Evolutionary conservation across 2,888 invertebrate species (phyloP), one percentile per base, ranked within the genome.

Genomic region (Trissonchulus latispiculum): DNA sequence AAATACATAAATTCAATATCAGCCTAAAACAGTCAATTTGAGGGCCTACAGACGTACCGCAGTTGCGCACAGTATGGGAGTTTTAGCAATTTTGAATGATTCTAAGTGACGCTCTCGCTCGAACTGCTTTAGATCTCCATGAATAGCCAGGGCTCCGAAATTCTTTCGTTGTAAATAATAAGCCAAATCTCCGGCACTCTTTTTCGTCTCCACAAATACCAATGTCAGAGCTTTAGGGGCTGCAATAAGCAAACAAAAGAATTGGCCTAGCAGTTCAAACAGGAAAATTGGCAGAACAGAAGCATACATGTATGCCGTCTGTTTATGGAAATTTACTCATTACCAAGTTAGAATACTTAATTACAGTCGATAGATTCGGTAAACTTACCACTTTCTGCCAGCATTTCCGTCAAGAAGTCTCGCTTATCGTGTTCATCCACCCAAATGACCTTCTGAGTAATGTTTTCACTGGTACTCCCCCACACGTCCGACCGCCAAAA

Each of bases 401-500:
- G 87, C 79, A 99, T 87, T 86, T 99, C 99, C 82, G 99, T 87
- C 75, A 99, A 87, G 87, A 95, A 94, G 70, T 94, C 93, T 78
- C 96, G 89, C 84, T 99, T 99, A 82, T 99, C 95, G 80, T 90
- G 89, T 84, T 99, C 99, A 81, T 95, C 95, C 28, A 99, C 97
- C 97, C 97, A 99, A 74, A 97, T 91, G 80, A 91, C 90, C 85
- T 96, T 95, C 86, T 99, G 99, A 61, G 96, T 96, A 80, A 99
- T 99, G 86, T 99, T 99, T 86, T 99, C 97, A 32, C 96, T 97
- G 3, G 99, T 99, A 78, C 95, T 96, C 61, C 99, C n/a, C 99
- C 71, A 99, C 99, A 78, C 99, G 90, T 69, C 99, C 99, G 73
- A 99, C 97, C 68, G 99, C 96, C 86, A 99, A 89, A 87, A 99